phyloP scores from a whole-genome alignment of 2,888 invertebrate genomes.

The Mallateleia sp. region DNA sequence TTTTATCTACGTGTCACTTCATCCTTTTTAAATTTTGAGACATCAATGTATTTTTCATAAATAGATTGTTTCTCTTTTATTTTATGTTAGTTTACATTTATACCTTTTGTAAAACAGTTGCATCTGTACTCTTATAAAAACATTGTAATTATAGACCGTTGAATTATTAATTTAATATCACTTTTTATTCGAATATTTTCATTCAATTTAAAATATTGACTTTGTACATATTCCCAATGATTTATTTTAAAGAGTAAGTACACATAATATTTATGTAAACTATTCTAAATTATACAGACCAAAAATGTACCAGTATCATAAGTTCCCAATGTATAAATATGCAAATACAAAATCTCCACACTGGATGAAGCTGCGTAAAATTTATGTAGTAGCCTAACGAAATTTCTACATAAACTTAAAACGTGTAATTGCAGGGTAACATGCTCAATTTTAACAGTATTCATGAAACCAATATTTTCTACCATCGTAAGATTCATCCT shows the following conservation, averaged over 20 bases:
- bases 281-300: slow-evolving; percentile 1
- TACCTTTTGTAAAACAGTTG: no score
- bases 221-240: background rate
- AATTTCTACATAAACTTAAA: slow-evolving; percentile 5
- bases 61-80: no score
- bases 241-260: background rate
- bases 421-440: slow-evolving; percentile 16
- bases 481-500: slow-evolving; percentile 12
- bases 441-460: slow-evolving; percentile 12
- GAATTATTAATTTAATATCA: no score
- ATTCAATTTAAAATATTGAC: no score
- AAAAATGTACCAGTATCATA: background rate
- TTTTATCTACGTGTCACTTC: no score
- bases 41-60: no score
- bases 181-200: no score
- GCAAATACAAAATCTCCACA: slow-evolving; percentile 14
- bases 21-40: no score
- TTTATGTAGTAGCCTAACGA: slow-evolving; percentile 15
- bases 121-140: no score
- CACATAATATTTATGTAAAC: slow-evolving; percentile 7
- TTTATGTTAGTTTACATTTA: no score
- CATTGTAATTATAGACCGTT: no score
- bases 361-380: background rate
- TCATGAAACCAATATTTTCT: slow-evolving; percentile 13
- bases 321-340: slow-evolving; percentile 3